Percentiles rank a stretch among this genome's conserved stretches.
phyloP scores from a whole-genome alignment of 2,888 invertebrate genomes.

The Euplexia lucipara region DNA sequence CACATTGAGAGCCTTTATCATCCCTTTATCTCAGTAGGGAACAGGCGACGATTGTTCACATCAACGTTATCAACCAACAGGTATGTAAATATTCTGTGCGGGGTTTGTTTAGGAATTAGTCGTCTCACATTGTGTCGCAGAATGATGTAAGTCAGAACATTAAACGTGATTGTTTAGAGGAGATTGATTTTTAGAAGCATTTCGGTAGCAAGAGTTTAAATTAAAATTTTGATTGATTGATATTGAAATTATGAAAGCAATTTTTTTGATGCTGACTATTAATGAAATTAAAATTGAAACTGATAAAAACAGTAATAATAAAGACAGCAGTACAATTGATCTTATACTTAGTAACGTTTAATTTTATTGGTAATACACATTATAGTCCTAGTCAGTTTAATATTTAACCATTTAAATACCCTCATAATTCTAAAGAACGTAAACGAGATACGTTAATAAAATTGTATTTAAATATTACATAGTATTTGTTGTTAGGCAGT shows the following conservation, averaged over 20 bases:
- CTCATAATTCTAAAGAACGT: too few species aligned
- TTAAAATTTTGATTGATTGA: neutral
- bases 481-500: too few species aligned
- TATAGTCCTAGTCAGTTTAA: too few species aligned
- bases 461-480: too few species aligned
- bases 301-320: too few species aligned
- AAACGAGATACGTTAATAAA: too few species aligned
- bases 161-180: slow-evolving; percentile 57
- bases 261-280: neutral
- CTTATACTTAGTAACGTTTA: too few species aligned
- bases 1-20: slow-evolving; percentile 80
- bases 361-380: too few species aligned
- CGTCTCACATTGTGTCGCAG: slow-evolving; percentile 60
- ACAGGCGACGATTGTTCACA: slow-evolving; percentile 81
- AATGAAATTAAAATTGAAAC: neutral
- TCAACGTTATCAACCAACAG: slow-evolving; percentile 75
- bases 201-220: neutral
- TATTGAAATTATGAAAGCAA: too few species aligned
- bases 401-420: too few species aligned
- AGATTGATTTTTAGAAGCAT: slow-evolving; percentile 47
- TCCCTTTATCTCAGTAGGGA: slow-evolving; percentile 77
- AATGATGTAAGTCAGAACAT: slow-evolving; percentile 62
- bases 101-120: slow-evolving; percentile 79
- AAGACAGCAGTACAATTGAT: too few species aligned
- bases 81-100: slow-evolving; percentile 76